Evolutionary conservation across 2,888 invertebrate genomes (phyloP).

Genomic region (Linnaemya tessellans): DNA sequence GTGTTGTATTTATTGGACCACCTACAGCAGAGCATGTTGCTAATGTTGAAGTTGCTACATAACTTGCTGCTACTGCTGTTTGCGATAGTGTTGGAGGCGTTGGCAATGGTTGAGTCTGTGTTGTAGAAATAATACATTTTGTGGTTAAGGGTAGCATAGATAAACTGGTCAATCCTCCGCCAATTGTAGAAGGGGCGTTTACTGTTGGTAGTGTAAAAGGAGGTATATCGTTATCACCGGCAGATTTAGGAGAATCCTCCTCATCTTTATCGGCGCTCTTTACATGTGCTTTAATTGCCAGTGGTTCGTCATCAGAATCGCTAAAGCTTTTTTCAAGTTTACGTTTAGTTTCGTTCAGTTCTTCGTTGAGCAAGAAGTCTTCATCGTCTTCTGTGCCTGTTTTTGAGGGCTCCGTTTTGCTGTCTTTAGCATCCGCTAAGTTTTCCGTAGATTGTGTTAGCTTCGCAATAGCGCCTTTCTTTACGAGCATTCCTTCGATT

Average conservation of each 20-base stretch:
- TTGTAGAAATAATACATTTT: conserved; percentile 72
- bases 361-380: conserved; percentile 80
- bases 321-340: conserved; percentile 84
- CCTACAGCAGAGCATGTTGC: conserved; percentile 31
- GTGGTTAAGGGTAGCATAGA: conserved; percentile 78
- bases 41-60: conserved; percentile 4
- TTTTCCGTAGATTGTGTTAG: conserved; percentile 72
- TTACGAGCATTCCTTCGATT: conserved; percentile 81
- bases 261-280: conserved; percentile 77
- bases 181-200: conserved; percentile 25
- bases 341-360: conserved; percentile 80
- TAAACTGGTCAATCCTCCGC: conserved; percentile 73
- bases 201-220: conserved; percentile 41
- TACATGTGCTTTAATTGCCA: conserved; percentile 84
- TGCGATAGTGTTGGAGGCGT: conserved; percentile 34
- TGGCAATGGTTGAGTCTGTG: conserved; percentile 26
- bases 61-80: conserved; percentile 6
- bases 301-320: conserved; percentile 88
- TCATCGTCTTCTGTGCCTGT: conserved; percentile 78
- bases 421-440: conserved; percentile 53
- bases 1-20: conserved; percentile 39
- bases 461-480: conserved; percentile 80
- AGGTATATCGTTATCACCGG: conserved; percentile 48
- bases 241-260: conserved; percentile 71
- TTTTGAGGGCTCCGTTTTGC: conserved; percentile 74